phyloP scores from a whole-genome alignment of 2,113 vertebrate genomes.

The Rhea pennata region DNA sequence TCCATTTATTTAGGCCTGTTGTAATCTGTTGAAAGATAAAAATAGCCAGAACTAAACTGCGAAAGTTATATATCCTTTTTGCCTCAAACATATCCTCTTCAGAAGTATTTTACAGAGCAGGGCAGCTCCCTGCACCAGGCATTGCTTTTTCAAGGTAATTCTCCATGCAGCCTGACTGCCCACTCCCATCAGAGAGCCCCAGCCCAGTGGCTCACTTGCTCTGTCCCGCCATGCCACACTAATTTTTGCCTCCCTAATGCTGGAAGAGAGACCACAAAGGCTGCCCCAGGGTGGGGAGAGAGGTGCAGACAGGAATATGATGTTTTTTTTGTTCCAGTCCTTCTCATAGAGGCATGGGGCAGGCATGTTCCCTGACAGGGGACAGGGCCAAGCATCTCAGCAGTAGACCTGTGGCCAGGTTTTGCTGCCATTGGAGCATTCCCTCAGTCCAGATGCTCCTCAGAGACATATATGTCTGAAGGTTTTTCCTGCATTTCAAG shows the following conservation, averaged over 20 bases:
- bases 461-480: not conserved
- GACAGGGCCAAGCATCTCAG: rapidly evolving
- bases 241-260: not conserved
- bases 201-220: not conserved
- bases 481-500: not conserved
- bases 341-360: too few species aligned
- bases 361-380: too few species aligned
- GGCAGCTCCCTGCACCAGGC: not conserved
- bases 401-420: rapidly evolving
- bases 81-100: not conserved
- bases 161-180: not conserved
- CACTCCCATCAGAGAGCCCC: not conserved
- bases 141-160: rapidly evolving
- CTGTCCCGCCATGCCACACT: rapidly evolving
- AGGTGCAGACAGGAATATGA: not conserved
- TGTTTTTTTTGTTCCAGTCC: not conserved
- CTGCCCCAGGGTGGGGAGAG: not conserved
- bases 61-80: not conserved
- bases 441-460: not conserved
- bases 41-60: not conserved
- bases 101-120: rapidly evolving
- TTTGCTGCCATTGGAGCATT: rapidly evolving
- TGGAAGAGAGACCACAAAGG: not conserved
- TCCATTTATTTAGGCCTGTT: not conserved
- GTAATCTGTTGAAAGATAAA: not conserved